These are phyloP conservation scores for Coluber constrictor DNA, from an alignment of 2,797 vertebrate genomes.

Conservation along the genomic window DNA sequence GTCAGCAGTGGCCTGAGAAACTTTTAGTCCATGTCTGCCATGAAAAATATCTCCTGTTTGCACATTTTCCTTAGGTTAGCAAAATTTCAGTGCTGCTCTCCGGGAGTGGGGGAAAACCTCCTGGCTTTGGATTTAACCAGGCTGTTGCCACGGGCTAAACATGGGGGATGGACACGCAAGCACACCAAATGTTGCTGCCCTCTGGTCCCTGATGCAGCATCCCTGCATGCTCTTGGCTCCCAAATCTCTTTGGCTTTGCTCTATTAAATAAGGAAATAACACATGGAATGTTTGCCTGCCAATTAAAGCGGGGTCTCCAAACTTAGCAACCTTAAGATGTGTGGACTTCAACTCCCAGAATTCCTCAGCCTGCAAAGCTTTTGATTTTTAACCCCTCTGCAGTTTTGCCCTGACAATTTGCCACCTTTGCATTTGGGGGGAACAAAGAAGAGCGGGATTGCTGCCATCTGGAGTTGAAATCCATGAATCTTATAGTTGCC, in stretches of 20 bases:
- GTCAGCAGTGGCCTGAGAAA: background rate
- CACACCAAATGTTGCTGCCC: too few relatives aligned
- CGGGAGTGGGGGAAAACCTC: fast-evolving
- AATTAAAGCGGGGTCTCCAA: background rate
- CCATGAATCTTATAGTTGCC: background rate
- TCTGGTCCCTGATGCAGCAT: background rate
- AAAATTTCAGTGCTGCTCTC: background rate
- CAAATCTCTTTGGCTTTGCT: background rate
- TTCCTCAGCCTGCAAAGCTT: background rate
- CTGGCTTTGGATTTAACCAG: background rate
- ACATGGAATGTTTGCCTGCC: background rate
- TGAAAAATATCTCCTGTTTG: background rate
- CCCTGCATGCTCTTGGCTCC: background rate
- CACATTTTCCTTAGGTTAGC: background rate
- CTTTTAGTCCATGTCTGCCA: background rate
- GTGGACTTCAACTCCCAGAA: too few relatives aligned
- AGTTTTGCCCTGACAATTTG: background rate
- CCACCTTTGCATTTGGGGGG: background rate
- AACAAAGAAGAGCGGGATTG: background rate
- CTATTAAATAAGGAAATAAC: background rate
- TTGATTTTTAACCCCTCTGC: background rate
- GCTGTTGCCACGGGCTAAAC: background rate
- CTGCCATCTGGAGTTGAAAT: background rate
- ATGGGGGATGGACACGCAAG: background rate
- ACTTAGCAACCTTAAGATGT: too few relatives aligned